Conservation (phyloP, 2,113 vertebrate genomes). For the Hirundichthys speculiger region DNA sequence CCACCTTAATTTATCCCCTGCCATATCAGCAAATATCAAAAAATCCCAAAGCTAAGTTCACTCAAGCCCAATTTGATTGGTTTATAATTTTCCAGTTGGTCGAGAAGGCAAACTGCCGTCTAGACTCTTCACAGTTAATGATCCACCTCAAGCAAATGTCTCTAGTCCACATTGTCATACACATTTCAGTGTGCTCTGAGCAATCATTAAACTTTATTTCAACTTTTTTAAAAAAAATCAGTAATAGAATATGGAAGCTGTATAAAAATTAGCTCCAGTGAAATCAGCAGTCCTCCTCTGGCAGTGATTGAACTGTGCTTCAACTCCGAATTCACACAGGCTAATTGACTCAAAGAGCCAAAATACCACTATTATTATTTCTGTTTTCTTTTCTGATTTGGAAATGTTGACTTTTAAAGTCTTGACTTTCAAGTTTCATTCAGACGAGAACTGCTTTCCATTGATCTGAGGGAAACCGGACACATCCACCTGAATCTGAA, state of each 20-base stretch:
- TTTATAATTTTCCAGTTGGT: not conserved
- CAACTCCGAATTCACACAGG: slow-evolving; percentile 36
- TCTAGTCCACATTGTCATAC: slow-evolving; percentile 27
- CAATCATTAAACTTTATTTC: slow-evolving; percentile 61
- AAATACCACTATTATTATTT: not conserved
- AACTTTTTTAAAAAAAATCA: slow-evolving; percentile 54
- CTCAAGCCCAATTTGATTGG: not conserved
- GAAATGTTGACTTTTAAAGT: not conserved
- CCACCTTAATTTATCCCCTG: slow-evolving; percentile 25
- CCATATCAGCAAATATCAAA: slow-evolving; percentile 26
- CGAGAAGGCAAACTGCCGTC: slow-evolving; percentile 4
- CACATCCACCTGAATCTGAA: too few species aligned
- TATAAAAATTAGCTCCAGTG: slow-evolving; percentile 41
- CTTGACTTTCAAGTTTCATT: too few species aligned
- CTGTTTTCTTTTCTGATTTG: not conserved
- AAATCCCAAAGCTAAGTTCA: not conserved
- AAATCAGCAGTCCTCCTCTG: slow-evolving; percentile 28
- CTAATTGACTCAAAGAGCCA: slow-evolving; percentile 24
- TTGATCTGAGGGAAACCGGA: too few species aligned
- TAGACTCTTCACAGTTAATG: slow-evolving; percentile 20
- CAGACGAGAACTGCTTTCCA: too few species aligned
- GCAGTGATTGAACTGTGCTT: slow-evolving; percentile 61
- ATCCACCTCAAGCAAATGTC: slow-evolving; percentile 31
- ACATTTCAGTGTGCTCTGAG: slow-evolving; percentile 42
- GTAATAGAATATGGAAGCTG: slow-evolving; percentile 45